These are phyloP conservation scores for Eurytoma californica DNA, from an alignment of 2,888 invertebrate genomes.

Conservation along the genomic window DNA sequence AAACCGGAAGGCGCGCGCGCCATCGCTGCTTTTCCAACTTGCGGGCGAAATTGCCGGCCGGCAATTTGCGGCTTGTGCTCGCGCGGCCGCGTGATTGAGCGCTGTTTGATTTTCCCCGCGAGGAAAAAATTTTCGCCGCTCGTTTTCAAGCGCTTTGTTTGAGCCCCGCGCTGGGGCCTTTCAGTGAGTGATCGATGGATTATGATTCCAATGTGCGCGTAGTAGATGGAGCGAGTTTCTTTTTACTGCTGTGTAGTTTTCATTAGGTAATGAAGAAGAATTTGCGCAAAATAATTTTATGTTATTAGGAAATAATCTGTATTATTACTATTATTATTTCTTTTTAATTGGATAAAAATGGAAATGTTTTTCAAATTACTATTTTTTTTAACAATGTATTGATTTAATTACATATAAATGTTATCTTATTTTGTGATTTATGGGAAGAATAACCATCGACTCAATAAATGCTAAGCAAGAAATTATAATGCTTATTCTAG, in stretches of 20 bases:
- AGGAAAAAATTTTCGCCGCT: background rate
- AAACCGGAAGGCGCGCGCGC: conserved; percentile 33
- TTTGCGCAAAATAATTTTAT: too few relatives aligned
- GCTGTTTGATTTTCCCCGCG: conserved; percentile 24
- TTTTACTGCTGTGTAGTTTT: background rate
- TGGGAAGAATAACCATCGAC: background rate
- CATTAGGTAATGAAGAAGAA: background rate
- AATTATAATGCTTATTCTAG: background rate
- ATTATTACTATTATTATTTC: too few relatives aligned
- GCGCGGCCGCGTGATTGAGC: background rate
- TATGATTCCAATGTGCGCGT: background rate
- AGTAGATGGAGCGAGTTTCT: background rate
- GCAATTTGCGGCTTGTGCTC: conserved; percentile 38
- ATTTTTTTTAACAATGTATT: too few relatives aligned
- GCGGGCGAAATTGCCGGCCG: conserved; percentile 30
- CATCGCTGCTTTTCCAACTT: conserved; percentile 38
- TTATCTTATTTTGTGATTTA: background rate
- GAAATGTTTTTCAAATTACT: too few relatives aligned
- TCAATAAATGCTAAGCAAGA: background rate
- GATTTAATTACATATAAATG: too few relatives aligned
- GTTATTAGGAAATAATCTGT: too few relatives aligned
- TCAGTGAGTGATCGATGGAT: conserved; percentile 14
- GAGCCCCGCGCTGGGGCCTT: background rate
- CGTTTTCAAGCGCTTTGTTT: conserved; percentile 25
- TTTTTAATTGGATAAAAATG: too few relatives aligned